Percentiles rank a stretch among this genome's conserved stretches.
phyloP scores from a whole-genome alignment of 2,797 vertebrate genomes.

The Nannoperca obscura region DNA sequence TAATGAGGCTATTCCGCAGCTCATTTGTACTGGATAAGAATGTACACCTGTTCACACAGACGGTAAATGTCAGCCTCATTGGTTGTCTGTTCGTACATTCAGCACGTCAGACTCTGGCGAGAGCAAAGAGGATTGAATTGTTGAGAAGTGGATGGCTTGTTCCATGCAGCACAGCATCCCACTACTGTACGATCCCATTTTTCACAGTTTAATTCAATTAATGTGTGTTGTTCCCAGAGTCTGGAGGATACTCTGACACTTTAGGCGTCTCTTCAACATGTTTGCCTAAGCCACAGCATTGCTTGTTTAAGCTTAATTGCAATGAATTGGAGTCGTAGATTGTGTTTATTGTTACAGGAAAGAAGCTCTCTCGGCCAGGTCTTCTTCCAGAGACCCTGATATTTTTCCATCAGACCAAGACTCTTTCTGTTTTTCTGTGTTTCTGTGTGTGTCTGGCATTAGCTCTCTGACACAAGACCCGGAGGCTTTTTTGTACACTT shows the following conservation, averaged over 20 bases:
- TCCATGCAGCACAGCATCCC: slow-evolving; percentile 6
- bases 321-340: slow-evolving; percentile 59
- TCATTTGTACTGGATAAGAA: slow-evolving; percentile 29
- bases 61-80: slow-evolving; percentile 27
- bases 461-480: slow-evolving; percentile 24
- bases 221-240: slow-evolving; percentile 57
- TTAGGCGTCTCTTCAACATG: slow-evolving; percentile 21
- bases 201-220: slow-evolving; percentile 50
- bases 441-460: slow-evolving; percentile 28
- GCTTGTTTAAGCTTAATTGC: slow-evolving; percentile 77
- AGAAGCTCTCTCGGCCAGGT: slow-evolving; percentile 53
- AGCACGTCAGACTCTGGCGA: neutral
- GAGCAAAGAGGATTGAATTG: slow-evolving; percentile 21
- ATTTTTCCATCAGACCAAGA: slow-evolving; percentile 45
- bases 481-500: neutral
- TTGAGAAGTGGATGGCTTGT: slow-evolving; percentile 13
- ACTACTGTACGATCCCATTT: slow-evolving; percentile 35
- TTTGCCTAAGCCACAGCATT: slow-evolving; percentile 65
- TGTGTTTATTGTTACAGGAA: slow-evolving; percentile 78
- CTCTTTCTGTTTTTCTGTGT: neutral
- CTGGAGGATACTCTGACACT: slow-evolving; percentile 51
- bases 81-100: slow-evolving; percentile 47
- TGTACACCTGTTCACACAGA: slow-evolving; percentile 56
- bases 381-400: slow-evolving; percentile 69
- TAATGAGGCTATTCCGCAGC: neutral